Evolutionary conservation across 2,797 vertebrate genomes (phyloP).

Genomic region (Gobio occitaniae): DNA sequence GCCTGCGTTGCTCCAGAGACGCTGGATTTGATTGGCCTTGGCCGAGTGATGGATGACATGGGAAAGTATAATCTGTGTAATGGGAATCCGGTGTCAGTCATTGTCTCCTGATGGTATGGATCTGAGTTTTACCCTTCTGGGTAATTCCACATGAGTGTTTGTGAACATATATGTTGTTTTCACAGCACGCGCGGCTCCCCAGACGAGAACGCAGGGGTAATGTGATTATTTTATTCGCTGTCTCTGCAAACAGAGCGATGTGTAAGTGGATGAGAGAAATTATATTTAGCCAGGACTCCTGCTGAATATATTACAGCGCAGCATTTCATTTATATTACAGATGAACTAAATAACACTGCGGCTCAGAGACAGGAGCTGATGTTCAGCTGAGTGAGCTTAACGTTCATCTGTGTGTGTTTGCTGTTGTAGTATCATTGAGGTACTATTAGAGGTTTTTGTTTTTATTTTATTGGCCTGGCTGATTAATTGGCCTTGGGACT

Average conservation of each 20-base stretch:
- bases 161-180: neutral
- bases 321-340: slow-evolving; percentile 16
- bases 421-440: neutral
- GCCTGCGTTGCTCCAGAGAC: neutral
- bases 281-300: neutral
- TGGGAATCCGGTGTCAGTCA: neutral
- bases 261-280: neutral
- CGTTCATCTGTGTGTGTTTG: neutral
- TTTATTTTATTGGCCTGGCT: neutral
- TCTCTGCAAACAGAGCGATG: neutral
- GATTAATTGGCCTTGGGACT: neutral
- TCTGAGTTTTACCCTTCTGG: slow-evolving; percentile 21
- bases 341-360: neutral
- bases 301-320: slow-evolving; percentile 8
- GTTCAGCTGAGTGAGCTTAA: neutral
- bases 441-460: neutral
- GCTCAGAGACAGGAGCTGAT: neutral
- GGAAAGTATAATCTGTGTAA: slow-evolving; percentile 26
- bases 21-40: neutral
- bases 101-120: neutral
- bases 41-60: neutral
- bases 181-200: neutral
- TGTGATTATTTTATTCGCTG: neutral
- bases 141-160: slow-evolving; percentile 14
- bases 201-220: neutral